phyloP scores from a whole-genome alignment of 2,888 invertebrate species.

The Operophtera brumata region DNA sequence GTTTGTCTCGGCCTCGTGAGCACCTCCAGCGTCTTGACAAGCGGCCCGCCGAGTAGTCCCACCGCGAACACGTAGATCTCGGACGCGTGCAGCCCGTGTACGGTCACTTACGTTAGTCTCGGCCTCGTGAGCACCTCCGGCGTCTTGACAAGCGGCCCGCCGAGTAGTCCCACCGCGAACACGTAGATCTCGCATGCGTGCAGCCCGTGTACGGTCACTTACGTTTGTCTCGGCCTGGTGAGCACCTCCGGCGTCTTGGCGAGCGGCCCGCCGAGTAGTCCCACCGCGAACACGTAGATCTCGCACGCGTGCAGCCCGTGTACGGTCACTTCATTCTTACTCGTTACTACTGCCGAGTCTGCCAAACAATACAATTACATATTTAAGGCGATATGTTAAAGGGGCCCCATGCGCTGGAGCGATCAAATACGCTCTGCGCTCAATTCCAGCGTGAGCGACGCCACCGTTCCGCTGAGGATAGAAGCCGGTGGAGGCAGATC shows the following conservation, averaged over 20 bases:
- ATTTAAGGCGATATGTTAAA: no score
- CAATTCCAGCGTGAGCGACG: no score
- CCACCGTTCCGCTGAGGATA: no score
- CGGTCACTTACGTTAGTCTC: slow-evolving; percentile 78
- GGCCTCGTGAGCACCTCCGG: slow-evolving; percentile 81
- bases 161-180: slow-evolving; percentile 85
- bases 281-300: slow-evolving; percentile 86
- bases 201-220: slow-evolving; percentile 78
- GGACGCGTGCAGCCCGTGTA: no score
- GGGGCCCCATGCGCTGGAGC: no score
- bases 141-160: slow-evolving; percentile 83
- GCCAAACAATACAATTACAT: neutral
- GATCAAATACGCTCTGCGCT: no score
- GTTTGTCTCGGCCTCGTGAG: no score
- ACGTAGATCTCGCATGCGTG: slow-evolving; percentile 88
- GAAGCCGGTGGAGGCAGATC: no score
- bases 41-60: no score
- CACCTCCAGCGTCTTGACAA: no score
- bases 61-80: no score
- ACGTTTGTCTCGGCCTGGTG: slow-evolving; percentile 83
- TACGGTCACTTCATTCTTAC: slow-evolving; percentile 77
- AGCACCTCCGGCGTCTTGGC: slow-evolving; percentile 72
- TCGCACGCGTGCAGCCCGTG: slow-evolving; percentile 86
- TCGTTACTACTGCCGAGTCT: slow-evolving; percentile 59
- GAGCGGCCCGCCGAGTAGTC: slow-evolving; percentile 85